Conservation (phyloP, 2,113 vertebrate genomes). For the Sorex araneus region DNA sequence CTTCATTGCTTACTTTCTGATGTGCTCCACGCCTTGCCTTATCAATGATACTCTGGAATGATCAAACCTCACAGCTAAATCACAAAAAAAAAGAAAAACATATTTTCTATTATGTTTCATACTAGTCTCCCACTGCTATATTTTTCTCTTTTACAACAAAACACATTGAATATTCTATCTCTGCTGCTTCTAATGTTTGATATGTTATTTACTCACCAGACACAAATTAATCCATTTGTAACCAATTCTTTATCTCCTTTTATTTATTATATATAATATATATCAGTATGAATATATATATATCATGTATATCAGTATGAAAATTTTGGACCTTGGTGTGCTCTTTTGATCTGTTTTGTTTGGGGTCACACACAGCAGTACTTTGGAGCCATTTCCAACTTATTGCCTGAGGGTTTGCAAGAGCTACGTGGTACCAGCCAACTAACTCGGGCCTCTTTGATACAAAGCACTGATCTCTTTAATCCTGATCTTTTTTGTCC, state of each 20-base stretch:
- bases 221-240: neutral
- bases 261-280: neutral
- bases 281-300: conserved; percentile 1
- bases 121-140: no score
- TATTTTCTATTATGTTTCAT: neutral
- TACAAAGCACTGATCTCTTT: no score
- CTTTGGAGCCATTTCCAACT: no score
- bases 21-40: neutral
- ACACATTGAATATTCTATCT: neutral
- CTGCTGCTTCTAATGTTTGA: neutral
- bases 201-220: neutral
- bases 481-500: neutral
- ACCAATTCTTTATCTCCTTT: conserved; percentile 6
- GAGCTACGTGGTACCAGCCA: no score
- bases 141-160: neutral
- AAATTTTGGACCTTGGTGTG: neutral
- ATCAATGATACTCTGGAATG: neutral
- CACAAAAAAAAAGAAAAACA: neutral
- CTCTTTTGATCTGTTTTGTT: neutral
- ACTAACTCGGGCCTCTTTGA: no score
- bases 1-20: neutral
- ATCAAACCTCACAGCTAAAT: neutral
- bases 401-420: no score
- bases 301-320: neutral
- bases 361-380: no score